phyloP scores from a whole-genome alignment of 2,888 invertebrate genomes.

The Chalcosyrphus nemorum region DNA sequence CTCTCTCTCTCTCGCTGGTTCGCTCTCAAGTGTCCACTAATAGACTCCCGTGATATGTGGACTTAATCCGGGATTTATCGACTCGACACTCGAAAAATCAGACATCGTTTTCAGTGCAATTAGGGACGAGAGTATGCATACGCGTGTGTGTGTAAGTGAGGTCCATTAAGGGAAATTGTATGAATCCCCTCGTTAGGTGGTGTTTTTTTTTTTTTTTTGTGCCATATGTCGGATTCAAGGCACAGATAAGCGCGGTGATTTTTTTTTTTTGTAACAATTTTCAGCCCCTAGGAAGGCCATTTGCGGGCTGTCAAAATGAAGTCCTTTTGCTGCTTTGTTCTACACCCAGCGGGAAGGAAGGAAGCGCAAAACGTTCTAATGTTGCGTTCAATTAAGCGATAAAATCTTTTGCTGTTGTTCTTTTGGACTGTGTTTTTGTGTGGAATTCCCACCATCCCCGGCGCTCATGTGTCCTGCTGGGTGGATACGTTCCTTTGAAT shows the following conservation, averaged over 20 bases:
- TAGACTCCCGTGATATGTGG: constrained; percentile 43
- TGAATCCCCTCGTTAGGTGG: constrained; percentile 54
- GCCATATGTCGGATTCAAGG: constrained; percentile 62
- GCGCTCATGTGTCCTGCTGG: constrained; percentile 43
- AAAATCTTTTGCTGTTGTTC: constrained; percentile 56
- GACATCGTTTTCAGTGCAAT: constrained; percentile 54
- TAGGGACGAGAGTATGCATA: constrained; percentile 36
- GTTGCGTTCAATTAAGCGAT: constrained; percentile 73
- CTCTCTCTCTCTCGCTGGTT: no score
- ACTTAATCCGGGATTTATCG: constrained; percentile 47
- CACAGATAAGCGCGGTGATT: constrained; percentile 61
- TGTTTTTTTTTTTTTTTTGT: constrained; percentile 27
- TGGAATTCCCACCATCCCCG: constrained; percentile 4
- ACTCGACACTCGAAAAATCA: constrained; percentile 39
- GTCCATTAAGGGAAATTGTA: constrained; percentile 60
- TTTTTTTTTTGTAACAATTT: constrained; percentile 50
- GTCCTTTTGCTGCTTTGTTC: constrained; percentile 45
- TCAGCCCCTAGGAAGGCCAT: constrained; percentile 33
- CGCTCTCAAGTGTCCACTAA: constrained; percentile 41
- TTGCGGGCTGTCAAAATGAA: constrained; percentile 58
- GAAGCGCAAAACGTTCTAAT: constrained; percentile 50
- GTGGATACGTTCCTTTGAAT: constrained; percentile 32
- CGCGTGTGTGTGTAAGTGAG: constrained; percentile 20
- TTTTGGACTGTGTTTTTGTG: constrained; percentile 11
- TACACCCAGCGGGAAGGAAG: constrained; percentile 4